Percentiles rank a stretch among this genome's conserved stretches.
Conservation (phyloP, 2,797 vertebrate species). For the Enteromius paludinosus region DNA sequence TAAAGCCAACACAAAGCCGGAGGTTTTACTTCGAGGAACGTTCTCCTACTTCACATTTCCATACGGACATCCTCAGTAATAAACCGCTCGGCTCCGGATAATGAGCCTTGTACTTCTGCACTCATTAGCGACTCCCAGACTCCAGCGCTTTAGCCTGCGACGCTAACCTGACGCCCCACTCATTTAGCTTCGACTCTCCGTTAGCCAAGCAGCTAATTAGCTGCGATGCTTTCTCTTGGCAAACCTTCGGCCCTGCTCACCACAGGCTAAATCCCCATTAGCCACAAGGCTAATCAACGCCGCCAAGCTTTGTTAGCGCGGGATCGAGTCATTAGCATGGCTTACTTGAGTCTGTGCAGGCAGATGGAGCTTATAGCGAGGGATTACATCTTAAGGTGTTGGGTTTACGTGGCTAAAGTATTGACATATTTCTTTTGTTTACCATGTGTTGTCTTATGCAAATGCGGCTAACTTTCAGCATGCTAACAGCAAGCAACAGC, state of each 20-base stretch:
- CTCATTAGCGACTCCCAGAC: conserved; percentile 69
- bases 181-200: conserved; percentile 40
- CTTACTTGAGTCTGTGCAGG: conserved; percentile 40
- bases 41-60: conserved; percentile 37
- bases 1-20: conserved; percentile 19
- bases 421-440: background rate
- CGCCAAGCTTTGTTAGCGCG: background rate
- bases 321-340: conserved; percentile 43
- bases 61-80: conserved; percentile 55
- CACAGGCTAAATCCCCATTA: conserved; percentile 43
- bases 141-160: conserved; percentile 51
- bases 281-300: conserved; percentile 30
- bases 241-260: conserved; percentile 11
- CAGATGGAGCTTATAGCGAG: conserved; percentile 66
- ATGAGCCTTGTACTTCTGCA: conserved; percentile 70
- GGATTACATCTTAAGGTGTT: background rate
- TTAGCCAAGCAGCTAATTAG: conserved; percentile 51
- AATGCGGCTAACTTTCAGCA: background rate
- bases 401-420: background rate
- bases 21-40: conserved; percentile 19
- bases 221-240: background rate
- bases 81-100: conserved; percentile 72
- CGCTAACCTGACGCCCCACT: conserved; percentile 59
- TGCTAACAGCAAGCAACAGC: background rate
- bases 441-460: background rate